Conservation (phyloP, 2,888 invertebrate genomes). For the Cosmorhoe ocellata region DNA sequence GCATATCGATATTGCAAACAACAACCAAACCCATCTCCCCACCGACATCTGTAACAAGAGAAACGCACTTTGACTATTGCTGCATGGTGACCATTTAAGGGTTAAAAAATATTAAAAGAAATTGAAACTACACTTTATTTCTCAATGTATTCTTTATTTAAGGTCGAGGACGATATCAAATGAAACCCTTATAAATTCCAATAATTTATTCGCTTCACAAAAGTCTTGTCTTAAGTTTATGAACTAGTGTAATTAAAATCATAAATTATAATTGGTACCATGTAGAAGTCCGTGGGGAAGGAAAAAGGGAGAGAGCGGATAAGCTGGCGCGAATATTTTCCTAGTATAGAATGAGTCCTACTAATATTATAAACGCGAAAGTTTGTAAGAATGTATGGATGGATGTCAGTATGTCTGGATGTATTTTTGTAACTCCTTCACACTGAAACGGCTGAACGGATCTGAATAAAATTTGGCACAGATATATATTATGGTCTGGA, state of each 20-base stretch:
- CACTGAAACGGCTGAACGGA: too few relatives aligned
- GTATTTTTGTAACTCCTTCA: too few relatives aligned
- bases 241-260: conserved; percentile 35
- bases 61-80: conserved; percentile 52
- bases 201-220: conserved; percentile 66
- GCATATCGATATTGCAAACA: conserved; percentile 51
- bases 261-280: conserved; percentile 11
- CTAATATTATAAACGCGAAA: too few relatives aligned
- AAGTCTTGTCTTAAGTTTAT: conserved; percentile 36
- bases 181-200: conserved; percentile 75
- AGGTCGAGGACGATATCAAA: conserved; percentile 70
- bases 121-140: conserved; percentile 78
- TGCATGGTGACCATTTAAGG: conserved; percentile 32
- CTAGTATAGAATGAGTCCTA: neutral
- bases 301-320: conserved; percentile 38
- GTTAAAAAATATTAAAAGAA: conserved; percentile 51
- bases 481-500: too few relatives aligned
- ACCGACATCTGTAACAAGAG: conserved; percentile 76
- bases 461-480: too few relatives aligned
- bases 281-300: conserved; percentile 46
- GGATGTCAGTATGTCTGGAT: too few relatives aligned
- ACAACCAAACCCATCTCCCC: conserved; percentile 55
- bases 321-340: conserved; percentile 27
- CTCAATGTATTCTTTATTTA: conserved; percentile 72
- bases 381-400: too few relatives aligned